A percentile compares a stretch with the other conserved stretches of the same genome.
phyloP scores from a whole-genome alignment of 2,113 vertebrate genomes.

The Syrrhaptes paradoxus region DNA sequence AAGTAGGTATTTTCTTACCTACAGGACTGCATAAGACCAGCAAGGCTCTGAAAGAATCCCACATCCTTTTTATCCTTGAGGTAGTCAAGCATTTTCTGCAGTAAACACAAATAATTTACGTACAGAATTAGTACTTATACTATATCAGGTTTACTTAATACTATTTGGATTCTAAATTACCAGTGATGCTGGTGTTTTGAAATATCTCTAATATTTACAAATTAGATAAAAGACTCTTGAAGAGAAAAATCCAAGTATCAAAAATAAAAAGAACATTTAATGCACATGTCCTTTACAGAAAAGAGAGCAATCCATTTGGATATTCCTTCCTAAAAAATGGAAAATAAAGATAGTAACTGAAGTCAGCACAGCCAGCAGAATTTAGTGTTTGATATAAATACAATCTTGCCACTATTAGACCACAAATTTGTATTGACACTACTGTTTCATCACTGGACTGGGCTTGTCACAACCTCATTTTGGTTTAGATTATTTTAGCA shows the following conservation, averaged over 20 bases:
- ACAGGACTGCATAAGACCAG: constrained; percentile 96
- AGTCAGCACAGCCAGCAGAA: background rate
- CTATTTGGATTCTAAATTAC: background rate
- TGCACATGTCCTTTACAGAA: background rate
- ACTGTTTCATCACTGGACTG: background rate
- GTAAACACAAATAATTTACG: constrained; percentile 3
- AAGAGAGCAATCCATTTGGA: background rate
- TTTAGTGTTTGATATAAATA: background rate
- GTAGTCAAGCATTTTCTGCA: constrained; percentile 97
- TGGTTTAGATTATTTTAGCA: background rate
- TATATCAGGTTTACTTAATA: background rate
- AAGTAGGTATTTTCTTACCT: constrained; percentile 78
- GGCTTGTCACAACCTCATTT: background rate
- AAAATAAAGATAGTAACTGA: background rate
- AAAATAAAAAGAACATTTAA: background rate
- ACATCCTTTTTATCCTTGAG: constrained; percentile 97
- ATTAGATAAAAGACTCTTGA: background rate
- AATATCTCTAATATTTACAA: background rate
- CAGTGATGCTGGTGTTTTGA: background rate
- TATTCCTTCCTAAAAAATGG: background rate
- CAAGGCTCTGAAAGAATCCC: constrained; percentile 95
- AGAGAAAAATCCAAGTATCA: background rate
- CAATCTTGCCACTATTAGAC: background rate
- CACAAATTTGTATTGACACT: background rate
- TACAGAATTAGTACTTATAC: background rate